Evolutionary conservation across 2,797 vertebrate species (phyloP), one percentile per base, ranked within the genome.

Genomic region (Ctenopoma multispine): DNA sequence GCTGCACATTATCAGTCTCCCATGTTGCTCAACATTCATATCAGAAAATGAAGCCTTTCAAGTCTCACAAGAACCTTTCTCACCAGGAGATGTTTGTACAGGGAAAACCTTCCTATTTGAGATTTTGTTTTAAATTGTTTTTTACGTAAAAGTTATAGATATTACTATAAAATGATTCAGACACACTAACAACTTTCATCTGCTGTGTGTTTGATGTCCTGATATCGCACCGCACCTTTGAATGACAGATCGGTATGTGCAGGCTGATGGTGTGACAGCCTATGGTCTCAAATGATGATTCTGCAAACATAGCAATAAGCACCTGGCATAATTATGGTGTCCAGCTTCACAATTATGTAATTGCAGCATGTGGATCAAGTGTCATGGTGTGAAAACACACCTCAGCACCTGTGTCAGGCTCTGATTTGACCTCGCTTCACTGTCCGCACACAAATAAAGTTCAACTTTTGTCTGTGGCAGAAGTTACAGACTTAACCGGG

Each of bases 21-120:
- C 48, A 55, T 21, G 72, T 38, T 66, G 62, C 69, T 63, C 69
- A 59, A 49, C 66, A 54, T 76, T 80, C 67, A 70, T 75, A 59
- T 81, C 69, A 31, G 24, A 76, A 65, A 62, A 57, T 59, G 53
- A 81, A 71, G 63, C 4, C 13, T 75, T 43, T 3, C 0, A 1
- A 40, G 70, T 63, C 69, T 79, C 70, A 7, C 38, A 51, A 74
- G 69, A 79, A 51, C 21, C 18, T n/a, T 46, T 66, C 63, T 68
- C 77, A 62, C 44, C 54, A 7, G 48, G 69, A 77, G 50, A 67
- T 3, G 27, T 34, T 64, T 62, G 72, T 57, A 44, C 15, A 2
- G 74, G 76, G 79, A 70, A 73, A 71, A 78, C 46, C 21, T 55
- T 50, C n/a, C 59, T 59, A 18, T 57, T 34, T 71, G 11, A 46